Evolutionary conservation across 2,888 invertebrate species (phyloP), one percentile per base, ranked within the genome.

Genomic region (Campoplex nolae): DNA sequence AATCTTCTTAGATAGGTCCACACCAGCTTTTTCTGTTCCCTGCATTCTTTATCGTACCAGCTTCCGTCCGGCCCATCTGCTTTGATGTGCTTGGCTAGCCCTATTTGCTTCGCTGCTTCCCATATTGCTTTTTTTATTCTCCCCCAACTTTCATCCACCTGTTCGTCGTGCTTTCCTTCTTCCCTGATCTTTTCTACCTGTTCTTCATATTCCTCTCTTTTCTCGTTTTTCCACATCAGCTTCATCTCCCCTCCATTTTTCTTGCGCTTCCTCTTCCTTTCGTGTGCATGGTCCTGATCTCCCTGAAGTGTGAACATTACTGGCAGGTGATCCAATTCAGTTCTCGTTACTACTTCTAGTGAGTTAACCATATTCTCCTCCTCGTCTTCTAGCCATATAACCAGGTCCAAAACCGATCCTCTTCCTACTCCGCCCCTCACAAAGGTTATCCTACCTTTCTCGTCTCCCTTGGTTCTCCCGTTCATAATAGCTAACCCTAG

Each of bases 241-340:
- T 1, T n/a, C 54, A 0, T 56, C 54, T 9, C 54, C 38, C 23
- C 54, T n/a, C 42, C 70, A 42, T 35, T 28, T 42, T 45, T 78
- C 28, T 35, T 38, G 62, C 42, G 28, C 4, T 18, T 35, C 67
- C 71, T 42, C 68, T 6, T 6, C 6, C 80, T 58, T 54, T 51
- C 16, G 51, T 18, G n/a, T n/a, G n/a, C n/a, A n/a, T n/a, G n/a
- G n/a, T 18, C 3, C 51, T 51, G 51, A 1, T 18, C 35, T 28
- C 58, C 51, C n/a, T 67, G 23, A 1, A 42, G 45, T 18, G 51
- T n/a, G 3, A 51, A 48, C 1, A 28, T 6, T 23, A 88, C 38
- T 18, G 84, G 75, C 7, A 70, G 13, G 23, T 88, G 84, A 18
- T 86, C 88, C 1, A 82, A 84, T 32, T 84, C 80, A 13, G 45